Percentiles rank a stretch among this genome's conserved stretches.
Conservation (phyloP, 2,113 vertebrate genomes). For the Notothenia rossii region DNA sequence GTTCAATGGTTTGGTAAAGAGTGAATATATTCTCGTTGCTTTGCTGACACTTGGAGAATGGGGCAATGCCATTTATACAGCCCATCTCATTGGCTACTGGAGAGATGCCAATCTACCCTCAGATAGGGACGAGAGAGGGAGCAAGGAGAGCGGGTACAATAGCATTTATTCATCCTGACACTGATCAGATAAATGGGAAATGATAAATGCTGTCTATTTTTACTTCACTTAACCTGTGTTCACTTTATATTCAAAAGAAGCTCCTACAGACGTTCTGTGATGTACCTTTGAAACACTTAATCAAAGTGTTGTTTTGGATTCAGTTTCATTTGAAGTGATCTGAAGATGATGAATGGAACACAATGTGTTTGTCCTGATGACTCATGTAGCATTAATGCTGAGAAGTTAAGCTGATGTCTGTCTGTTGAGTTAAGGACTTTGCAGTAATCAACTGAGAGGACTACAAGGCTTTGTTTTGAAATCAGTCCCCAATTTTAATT, state of each 20-base stretch:
- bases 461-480: slow-evolving; percentile 8
- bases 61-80: slow-evolving; percentile 77
- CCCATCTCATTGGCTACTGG: slow-evolving; percentile 78
- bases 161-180: slow-evolving; percentile 82
- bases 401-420: slow-evolving; percentile 23
- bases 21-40: slow-evolving; percentile 55
- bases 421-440: background rate
- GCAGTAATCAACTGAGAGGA: background rate
- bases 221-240: slow-evolving; percentile 70
- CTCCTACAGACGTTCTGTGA: background rate
- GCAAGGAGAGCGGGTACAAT: slow-evolving; percentile 58
- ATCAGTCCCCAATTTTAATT: background rate
- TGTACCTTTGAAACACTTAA: slow-evolving; percentile 20
- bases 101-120: slow-evolving; percentile 79
- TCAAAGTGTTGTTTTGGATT: slow-evolving; percentile 37
- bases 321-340: slow-evolving; percentile 45
- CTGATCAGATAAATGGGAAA: slow-evolving; percentile 82
- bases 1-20: slow-evolving; percentile 58
- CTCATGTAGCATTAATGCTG: slow-evolving; percentile 42
- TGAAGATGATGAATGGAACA: slow-evolving; percentile 38
- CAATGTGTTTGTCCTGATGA: slow-evolving; percentile 31
- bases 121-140: slow-evolving; percentile 72
- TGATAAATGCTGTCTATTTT: slow-evolving; percentile 82
- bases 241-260: slow-evolving; percentile 57
- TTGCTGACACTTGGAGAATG: slow-evolving; percentile 74